A percentile compares a stretch with the other conserved stretches of the same genome.
Conservation (phyloP, 1,140 invertebrate species). For the Temnothorax nylanderi region DNA sequence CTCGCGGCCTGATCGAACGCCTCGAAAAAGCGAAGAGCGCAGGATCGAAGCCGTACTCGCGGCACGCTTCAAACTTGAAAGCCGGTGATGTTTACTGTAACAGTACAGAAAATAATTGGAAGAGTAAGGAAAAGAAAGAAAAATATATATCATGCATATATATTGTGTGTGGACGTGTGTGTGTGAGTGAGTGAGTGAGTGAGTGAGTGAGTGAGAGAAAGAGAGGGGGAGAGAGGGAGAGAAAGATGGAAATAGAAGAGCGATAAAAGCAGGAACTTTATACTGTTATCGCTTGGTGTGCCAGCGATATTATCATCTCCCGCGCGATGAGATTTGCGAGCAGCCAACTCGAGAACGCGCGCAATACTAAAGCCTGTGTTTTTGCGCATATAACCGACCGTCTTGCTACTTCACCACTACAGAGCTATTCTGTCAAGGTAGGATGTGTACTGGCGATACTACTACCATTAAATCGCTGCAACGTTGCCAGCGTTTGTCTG, state of each 20-base stretch:
- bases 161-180: neutral
- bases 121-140: neutral
- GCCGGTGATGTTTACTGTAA: neutral
- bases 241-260: neutral
- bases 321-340: slow-evolving; percentile 35
- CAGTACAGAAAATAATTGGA: neutral
- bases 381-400: slow-evolving; percentile 18
- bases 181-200: no score
- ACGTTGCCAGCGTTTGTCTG: slow-evolving; percentile 34
- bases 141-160: neutral
- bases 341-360: slow-evolving; percentile 5
- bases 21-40: slow-evolving; percentile 57
- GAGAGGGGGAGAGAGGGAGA: neutral
- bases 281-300: slow-evolving; percentile 20
- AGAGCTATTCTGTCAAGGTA: neutral
- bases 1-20: slow-evolving; percentile 39
- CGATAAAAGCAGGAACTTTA: slow-evolving; percentile 19
- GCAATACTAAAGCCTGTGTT: slow-evolving; percentile 27
- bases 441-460: neutral
- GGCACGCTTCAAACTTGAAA: slow-evolving; percentile 43
- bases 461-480: slow-evolving; percentile 17
- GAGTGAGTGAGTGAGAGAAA: neutral
- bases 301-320: slow-evolving; percentile 4
- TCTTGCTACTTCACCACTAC: slow-evolving; percentile 20
- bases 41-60: slow-evolving; percentile 46